Base-by-base conservation (phyloP, 2,888 invertebrate genomes). In the Andrena camellia region DNA sequence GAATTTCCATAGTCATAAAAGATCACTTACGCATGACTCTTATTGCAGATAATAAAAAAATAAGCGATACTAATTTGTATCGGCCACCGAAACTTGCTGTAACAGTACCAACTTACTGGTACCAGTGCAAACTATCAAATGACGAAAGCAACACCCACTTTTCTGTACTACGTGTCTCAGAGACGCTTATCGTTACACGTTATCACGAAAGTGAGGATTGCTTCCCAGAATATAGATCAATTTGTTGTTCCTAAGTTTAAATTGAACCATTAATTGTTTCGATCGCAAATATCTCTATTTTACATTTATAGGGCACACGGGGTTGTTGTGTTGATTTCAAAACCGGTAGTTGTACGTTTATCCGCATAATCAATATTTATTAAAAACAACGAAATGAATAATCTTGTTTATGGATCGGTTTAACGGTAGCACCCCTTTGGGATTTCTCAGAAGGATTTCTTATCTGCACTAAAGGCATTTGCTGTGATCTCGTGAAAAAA, bases 61-160 rank as follows among this genome's bases (percentile, higher is more conserved):
- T 80, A 86, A 78, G 66, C 54, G 77, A 80, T 66, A 62, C 79
- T 77, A 67, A 75, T 72, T 76, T 62, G 81, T 85, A 83, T 78
- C 81, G 63, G 63, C 71, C 81, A 64, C 79, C 54, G 79, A 86
- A 83, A 75, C 54, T 66, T 75, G 80, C 63, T 26, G 64, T 76
- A 66, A 69, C 74, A 79, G 76, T 85, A 78, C 60, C 78, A 78
- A 71, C 77, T 66, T 79, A 79, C 72, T 78, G 81, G 73, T 66
- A 75, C 73, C 59, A 69, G 75, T 60, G 60, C 84, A 71, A 87
- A 89, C 86, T 86, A 86, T 86, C 87, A 85, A 88, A 82, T 90
- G 89, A 90, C 87, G 88, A 86, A 85, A 89, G 90, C 84, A 85
- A 91, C 91, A 91, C 91, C 92, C 91, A 92, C 91, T 90, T 91